A percentile compares a stretch with the other conserved stretches of the same genome.
Evolutionary conservation across 2,888 invertebrate species (phyloP).

Genomic region (Lycaena phlaeas): DNA sequence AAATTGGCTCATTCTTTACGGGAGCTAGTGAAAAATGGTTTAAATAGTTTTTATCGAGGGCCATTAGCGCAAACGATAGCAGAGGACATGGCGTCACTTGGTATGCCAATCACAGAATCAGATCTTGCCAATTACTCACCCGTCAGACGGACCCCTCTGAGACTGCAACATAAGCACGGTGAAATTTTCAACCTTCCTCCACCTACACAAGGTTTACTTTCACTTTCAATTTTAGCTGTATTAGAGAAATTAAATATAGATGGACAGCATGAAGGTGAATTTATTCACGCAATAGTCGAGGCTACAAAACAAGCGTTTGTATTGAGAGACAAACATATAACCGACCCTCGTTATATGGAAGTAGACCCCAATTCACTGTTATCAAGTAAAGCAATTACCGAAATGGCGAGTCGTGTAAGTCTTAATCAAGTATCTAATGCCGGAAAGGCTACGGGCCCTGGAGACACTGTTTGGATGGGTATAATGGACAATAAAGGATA

Average conservation of each 20-base stretch:
- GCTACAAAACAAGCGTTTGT: slow-evolving; percentile 27
- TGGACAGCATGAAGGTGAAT: slow-evolving; percentile 45
- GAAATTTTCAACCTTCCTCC: slow-evolving; percentile 52
- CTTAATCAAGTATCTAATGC: slow-evolving; percentile 27
- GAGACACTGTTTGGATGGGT: slow-evolving; percentile 62
- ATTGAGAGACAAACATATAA: slow-evolving; percentile 33
- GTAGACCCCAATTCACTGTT: slow-evolving; percentile 38
- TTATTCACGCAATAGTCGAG: slow-evolving; percentile 52
- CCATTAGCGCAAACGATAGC: slow-evolving; percentile 43
- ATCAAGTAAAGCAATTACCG: slow-evolving; percentile 28
- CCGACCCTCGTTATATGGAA: slow-evolving; percentile 50
- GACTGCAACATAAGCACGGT: slow-evolving; percentile 40
- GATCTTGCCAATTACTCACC: slow-evolving; percentile 47
- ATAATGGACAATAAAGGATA: slow-evolving; percentile 56
- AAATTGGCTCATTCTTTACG: slow-evolving; percentile 42
- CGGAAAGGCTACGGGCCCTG: slow-evolving; percentile 38
- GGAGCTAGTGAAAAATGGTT: slow-evolving; percentile 38
- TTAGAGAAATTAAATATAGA: slow-evolving; percentile 46
- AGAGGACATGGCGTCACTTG: slow-evolving; percentile 40
- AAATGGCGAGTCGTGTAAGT: slow-evolving; percentile 39
- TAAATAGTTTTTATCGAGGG: slow-evolving; percentile 51
- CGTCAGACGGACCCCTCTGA: slow-evolving; percentile 41
- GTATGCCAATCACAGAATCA: slow-evolving; percentile 46
- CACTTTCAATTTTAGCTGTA: slow-evolving; percentile 46
- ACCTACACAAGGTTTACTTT: slow-evolving; percentile 59